Base-by-base conservation (phyloP, 1,140 invertebrate species). In the Atta colombica region DNA sequence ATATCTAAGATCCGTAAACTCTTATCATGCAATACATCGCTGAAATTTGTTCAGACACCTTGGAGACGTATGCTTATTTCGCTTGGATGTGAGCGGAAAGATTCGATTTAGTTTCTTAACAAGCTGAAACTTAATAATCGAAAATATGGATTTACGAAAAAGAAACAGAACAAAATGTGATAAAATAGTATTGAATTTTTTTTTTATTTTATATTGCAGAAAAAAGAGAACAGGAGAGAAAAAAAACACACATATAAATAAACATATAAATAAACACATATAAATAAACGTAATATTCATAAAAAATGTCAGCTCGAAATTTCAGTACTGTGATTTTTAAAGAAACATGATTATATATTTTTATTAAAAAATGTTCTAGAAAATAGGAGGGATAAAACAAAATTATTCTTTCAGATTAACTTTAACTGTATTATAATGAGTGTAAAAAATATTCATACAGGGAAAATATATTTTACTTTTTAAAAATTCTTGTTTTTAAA, bases 1-100 rank as follows among this genome's bases (percentile, higher is more conserved):
- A 81, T 81, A 71, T 12, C 28, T 55, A 55, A 81, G 31, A 21
- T 21, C 49, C 49, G 49, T 31, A 55, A 69, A 45, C 65, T 69
- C 51, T 60, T 53, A 35, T 55, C 16, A 63, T 45, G 31, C 49
- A 69, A 39, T 68, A 55, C 63, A 14, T 71, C 21, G 7, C 14
- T 14, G 16, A 6, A 69, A 45, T 55, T 49, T 58, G 51, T 69
- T 45, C 16, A 49, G 49, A 71, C 8, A 39, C 55, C 35, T 58
- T 55, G 31, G 5, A 35, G 8, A 78, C 35, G 35, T n/a, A 25
- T 49, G 39, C 28, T 49, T 16, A 8, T 49, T 78, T 51, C 1
- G 31, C 31, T n/a, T 61, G 18, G 12, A 5, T 18, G 10, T 21
- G 12, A 10, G 16, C 16, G 31, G n/a, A 60, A n/a, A 77, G 25